These are phyloP conservation scores for Sinosuthora webbiana DNA, from an alignment of 2,113 vertebrate genomes.

Conservation along the genomic window DNA sequence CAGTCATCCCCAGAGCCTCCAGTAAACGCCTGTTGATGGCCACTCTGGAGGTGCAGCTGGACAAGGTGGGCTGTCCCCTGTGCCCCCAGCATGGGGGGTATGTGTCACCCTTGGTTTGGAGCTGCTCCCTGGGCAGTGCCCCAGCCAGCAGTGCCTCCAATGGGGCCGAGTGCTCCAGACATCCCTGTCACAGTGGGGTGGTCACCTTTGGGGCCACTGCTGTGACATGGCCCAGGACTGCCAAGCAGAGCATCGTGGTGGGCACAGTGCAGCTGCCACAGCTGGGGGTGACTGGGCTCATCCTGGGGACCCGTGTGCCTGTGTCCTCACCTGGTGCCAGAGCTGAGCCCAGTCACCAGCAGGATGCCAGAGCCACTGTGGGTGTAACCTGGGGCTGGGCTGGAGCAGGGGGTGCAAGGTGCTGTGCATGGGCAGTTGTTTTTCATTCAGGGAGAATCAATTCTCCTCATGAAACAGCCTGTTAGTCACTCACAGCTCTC, in stretches of 20 bases:
- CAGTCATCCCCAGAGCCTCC: neutral
- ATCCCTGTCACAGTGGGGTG: fast-evolving
- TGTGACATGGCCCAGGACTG: fast-evolving
- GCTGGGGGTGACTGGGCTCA: fast-evolving
- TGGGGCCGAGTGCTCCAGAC: fast-evolving
- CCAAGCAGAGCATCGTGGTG: fast-evolving
- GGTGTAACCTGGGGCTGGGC: neutral
- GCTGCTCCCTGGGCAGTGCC: fast-evolving
- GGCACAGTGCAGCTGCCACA: neutral
- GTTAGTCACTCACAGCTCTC: neutral
- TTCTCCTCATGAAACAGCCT: neutral
- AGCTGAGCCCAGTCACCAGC: fast-evolving
- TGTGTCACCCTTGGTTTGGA: neutral
- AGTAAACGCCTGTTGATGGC: neutral
- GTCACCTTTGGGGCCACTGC: fast-evolving
- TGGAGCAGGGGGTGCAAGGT: neutral
- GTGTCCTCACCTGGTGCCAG: fast-evolving
- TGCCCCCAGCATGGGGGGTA: fast-evolving
- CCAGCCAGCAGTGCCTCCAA: neutral
- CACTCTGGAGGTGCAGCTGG: neutral
- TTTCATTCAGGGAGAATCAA: neutral
- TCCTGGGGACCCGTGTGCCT: fast-evolving
- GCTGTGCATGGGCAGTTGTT: neutral
- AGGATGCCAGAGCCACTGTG: fast-evolving
- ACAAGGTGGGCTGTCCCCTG: neutral